These are phyloP conservation scores for Philaenus spumarius DNA, from an alignment of 1,140 invertebrate genomes.

Conservation along the genomic window DNA sequence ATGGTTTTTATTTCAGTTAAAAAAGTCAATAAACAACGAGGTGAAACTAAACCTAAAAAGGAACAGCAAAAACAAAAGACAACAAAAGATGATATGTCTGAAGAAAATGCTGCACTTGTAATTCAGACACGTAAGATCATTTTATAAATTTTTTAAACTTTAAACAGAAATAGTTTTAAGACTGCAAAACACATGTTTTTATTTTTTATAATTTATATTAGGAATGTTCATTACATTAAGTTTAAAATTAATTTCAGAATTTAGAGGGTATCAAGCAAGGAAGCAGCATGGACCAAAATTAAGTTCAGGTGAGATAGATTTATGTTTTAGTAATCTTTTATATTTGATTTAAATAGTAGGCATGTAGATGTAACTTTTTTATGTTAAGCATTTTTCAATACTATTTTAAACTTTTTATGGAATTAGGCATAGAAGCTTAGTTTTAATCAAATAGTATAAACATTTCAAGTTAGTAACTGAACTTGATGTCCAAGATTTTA, in stretches of 20 bases:
- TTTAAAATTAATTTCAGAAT: conserved; percentile 46
- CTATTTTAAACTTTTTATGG: no score
- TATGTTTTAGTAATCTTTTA: no score
- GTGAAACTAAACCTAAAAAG: no score
- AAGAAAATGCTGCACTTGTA: conserved; percentile 59
- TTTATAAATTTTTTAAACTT: not conserved
- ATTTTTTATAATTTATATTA: not conserved
- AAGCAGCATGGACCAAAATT: conserved; percentile 56
- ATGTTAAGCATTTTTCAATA: no score
- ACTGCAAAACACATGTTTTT: conserved; percentile 5
- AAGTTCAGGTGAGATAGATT: conserved; percentile 38
- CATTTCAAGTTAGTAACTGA: no score
- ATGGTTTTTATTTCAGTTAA: conserved; percentile 15
- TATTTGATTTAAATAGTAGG: no score
- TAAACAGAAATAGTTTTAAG: not conserved
- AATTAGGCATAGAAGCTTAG: no score
- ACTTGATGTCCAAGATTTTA: no score
- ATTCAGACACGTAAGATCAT: conserved; percentile 63
- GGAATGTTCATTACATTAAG: not conserved
- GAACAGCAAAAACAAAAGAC: no score
- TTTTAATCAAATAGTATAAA: no score
- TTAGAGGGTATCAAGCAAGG: conserved; percentile 58
- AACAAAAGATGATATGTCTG: conserved; percentile 6
- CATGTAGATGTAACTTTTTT: no score
- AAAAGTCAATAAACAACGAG: not conserved